A percentile compares a stretch with the other conserved stretches of the same genome.
phyloP scores from a whole-genome alignment of 2,113 vertebrate species.

The Dasyornis broadbenti region DNA sequence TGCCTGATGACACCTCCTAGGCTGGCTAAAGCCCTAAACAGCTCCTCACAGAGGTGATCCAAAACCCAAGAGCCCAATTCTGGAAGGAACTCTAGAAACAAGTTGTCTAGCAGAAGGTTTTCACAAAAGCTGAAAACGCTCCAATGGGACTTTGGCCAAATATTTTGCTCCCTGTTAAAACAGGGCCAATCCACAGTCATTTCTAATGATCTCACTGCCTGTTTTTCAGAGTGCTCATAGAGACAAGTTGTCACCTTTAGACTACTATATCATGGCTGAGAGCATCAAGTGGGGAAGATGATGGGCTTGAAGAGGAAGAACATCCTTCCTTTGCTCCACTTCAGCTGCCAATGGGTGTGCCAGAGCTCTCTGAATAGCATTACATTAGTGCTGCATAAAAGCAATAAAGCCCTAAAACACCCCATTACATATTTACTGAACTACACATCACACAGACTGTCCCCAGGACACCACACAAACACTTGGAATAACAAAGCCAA shows the following conservation, averaged over 20 bases:
- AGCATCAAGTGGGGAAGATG: slow-evolving; percentile 30
- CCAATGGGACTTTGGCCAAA: neutral
- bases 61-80: neutral
- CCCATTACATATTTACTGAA: slow-evolving; percentile 1
- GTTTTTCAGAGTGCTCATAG: slow-evolving; percentile 3
- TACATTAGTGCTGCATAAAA: neutral
- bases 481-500: neutral
- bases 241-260: slow-evolving; percentile 40
- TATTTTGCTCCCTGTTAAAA: slow-evolving; percentile 14
- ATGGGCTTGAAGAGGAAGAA: slow-evolving; percentile 37
- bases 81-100: neutral
- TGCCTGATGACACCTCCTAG: neutral
- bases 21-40: neutral
- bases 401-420: slow-evolving; percentile 24
- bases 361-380: neutral
- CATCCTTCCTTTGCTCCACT: slow-evolving; percentile 34
- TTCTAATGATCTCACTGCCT: neutral
- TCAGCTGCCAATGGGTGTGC: neutral
- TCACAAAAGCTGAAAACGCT: neutral
- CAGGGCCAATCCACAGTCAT: neutral
- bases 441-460: neutral
- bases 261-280: slow-evolving; percentile 27
- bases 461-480: neutral
- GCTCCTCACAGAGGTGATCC: neutral
- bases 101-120: neutral